phyloP scores from a whole-genome alignment of 1,140 invertebrate genomes.

The Cylas formicarius region DNA sequence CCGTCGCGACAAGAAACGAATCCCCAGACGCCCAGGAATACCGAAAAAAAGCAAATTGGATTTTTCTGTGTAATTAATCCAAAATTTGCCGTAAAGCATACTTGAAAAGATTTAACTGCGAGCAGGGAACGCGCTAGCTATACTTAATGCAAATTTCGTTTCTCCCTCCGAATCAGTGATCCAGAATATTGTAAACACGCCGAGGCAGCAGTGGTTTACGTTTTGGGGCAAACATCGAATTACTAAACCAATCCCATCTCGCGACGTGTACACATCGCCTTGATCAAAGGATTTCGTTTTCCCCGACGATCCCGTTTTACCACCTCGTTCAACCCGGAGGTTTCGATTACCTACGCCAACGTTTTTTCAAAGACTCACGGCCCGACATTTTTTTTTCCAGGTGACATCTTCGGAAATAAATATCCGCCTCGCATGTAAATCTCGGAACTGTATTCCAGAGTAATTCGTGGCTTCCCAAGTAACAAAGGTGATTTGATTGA shows the following conservation, averaged over 20 bases:
- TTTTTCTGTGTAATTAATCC: slow-evolving; percentile 17
- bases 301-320: slow-evolving; percentile 5
- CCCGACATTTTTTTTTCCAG: no score
- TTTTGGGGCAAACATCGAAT: slow-evolving; percentile 35
- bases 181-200: slow-evolving; percentile 38
- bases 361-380: no score
- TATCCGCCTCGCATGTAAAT: no score
- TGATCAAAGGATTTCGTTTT: slow-evolving; percentile 7
- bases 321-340: slow-evolving; percentile 14
- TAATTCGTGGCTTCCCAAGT: no score
- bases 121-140: slow-evolving; percentile 8
- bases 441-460: no score
- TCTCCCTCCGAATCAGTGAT: slow-evolving; percentile 35
- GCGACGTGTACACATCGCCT: slow-evolving; percentile 19
- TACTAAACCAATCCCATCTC: slow-evolving; percentile 37
- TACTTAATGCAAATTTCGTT: slow-evolving; percentile 35
- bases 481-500: no score
- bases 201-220: slow-evolving; percentile 30
- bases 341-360: slow-evolving; percentile 29
- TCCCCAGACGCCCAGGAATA: no score
- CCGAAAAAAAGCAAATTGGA: background rate
- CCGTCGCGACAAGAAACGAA: no score
- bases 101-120: background rate
- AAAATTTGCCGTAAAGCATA: background rate
- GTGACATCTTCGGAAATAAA: no score